Conservation (phyloP, 2,113 vertebrate genomes). For the Pogonocichla stellata region DNA sequence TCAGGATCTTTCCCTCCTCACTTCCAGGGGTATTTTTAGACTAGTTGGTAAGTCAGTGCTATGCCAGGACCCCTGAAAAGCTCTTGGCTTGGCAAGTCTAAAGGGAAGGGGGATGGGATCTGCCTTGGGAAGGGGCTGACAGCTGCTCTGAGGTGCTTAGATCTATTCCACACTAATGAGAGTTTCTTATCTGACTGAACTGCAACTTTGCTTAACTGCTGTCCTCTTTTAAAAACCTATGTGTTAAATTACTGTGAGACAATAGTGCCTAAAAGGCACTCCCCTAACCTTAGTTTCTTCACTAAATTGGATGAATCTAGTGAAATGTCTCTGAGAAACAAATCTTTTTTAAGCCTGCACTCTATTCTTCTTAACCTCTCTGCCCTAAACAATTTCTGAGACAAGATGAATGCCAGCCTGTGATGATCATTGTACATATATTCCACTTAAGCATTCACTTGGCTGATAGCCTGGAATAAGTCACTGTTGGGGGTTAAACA, state of each 20-base stretch:
- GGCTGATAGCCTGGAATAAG: conserved; percentile 60
- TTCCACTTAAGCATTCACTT: conserved; percentile 32
- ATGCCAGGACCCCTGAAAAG: neutral
- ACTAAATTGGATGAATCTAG: conserved; percentile 37
- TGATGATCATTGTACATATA: conserved; percentile 18
- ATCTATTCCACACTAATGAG: conserved; percentile 38
- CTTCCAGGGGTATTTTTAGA: neutral
- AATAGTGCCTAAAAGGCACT: conserved; percentile 16
- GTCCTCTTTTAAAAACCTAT: neutral
- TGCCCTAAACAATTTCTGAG: conserved; percentile 54
- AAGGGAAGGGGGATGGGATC: neutral
- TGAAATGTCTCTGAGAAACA: conserved; percentile 53
- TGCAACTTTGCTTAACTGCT: neutral
- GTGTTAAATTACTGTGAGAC: conserved; percentile 13
- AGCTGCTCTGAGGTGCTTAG: neutral
- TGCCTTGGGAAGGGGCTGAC: neutral
- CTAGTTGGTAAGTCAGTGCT: neutral
- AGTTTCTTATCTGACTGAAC: neutral
- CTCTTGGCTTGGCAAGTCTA: neutral
- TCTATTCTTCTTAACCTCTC: conserved; percentile 55
- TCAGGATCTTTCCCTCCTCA: neutral
- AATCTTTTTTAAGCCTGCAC: conserved; percentile 51
- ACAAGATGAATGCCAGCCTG: conserved; percentile 32
- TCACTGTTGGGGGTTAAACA: conserved; percentile 41
- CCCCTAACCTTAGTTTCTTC: conserved; percentile 28